These are phyloP conservation scores for Dryococelus australis DNA, from an alignment of 2,888 invertebrate genomes.

Conservation along the genomic window DNA sequence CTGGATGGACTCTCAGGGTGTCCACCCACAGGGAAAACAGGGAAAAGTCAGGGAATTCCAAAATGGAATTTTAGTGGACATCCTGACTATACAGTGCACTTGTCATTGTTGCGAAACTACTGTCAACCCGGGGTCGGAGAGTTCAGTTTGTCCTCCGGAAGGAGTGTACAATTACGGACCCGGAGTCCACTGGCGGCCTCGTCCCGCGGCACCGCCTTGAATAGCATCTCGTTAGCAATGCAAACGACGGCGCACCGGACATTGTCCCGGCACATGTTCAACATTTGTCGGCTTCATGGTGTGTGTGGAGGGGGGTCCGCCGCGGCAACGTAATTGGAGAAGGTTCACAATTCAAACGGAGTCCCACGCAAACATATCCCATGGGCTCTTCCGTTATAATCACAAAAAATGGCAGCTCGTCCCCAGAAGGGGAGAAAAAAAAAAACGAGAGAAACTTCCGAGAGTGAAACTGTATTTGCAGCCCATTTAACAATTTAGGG, in stretches of 20 bases:
- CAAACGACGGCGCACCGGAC: constrained; percentile 16
- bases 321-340: not conserved
- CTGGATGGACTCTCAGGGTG: too few relatives aligned
- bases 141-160: too few relatives aligned
- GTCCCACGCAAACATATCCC: constrained; percentile 5
- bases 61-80: too few relatives aligned
- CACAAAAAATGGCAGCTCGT: not conserved
- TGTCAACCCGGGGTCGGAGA: too few relatives aligned
- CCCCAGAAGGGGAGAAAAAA: not conserved
- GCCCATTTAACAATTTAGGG: not conserved
- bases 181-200: not conserved
- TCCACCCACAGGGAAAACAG: too few relatives aligned
- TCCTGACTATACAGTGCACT: too few relatives aligned
- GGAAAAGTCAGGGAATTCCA: too few relatives aligned
- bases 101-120: too few relatives aligned
- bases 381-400: not conserved
- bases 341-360: not conserved
- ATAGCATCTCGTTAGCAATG: constrained; percentile 5
- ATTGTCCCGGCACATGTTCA: constrained; percentile 2
- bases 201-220: not conserved
- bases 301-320: not conserved
- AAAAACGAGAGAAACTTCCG: not conserved
- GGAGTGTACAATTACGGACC: too few relatives aligned
- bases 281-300: constrained; percentile 4
- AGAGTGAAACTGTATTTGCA: not conserved